Evolutionary conservation across 1,140 invertebrate species (phyloP), one percentile per base, ranked within the genome.

Genomic region (Scaptomyza pallida): DNA sequence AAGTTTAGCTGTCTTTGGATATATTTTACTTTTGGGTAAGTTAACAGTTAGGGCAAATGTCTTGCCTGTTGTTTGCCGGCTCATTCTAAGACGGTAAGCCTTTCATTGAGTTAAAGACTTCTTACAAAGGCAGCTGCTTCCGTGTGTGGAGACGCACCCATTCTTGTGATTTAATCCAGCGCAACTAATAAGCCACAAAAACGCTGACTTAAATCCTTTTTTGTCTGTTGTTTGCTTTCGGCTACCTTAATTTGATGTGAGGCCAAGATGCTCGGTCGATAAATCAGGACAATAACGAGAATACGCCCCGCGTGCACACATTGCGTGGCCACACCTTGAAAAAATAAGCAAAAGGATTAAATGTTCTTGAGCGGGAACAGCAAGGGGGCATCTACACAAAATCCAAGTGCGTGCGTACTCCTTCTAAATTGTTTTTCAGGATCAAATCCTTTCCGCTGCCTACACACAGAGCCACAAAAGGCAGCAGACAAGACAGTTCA

Each of bases 261-360:
- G 69, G 56, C 79, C 56, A 80, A 86, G 75, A 83, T 59, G 52
- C 45, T 59, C 40, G 61, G 51, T 74, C 75, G 48, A 82, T 78
- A 78, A 83, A 62, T 68, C 81, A 76, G 30, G 65, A 81, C 78
- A 88, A 86, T 88, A 69, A 60, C 17, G 60, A 33, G 35, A 41
- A 43, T 52, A 75, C 65, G 62, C 57, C 62, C 69, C 37, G 60
- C 23, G 47, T 41, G 70, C 51, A 48, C 61, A 71, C 71, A 83
- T 85, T 75, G 77, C 64, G 64, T 72, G 57, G 82, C 82, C 82
- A 82, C 82, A 86, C 82, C 82, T 86, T 86, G 82, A 89, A 89
- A 86, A 86, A 86, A 86, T 86, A 86, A 88, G 72, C 82, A 88
- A 86, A 86, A 88, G 82, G 83, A 88, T 86, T 82, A 75, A 55